Evolutionary conservation across 1,140 invertebrate species (phyloP).

Genomic region (Trinorchestia longiramus): DNA sequence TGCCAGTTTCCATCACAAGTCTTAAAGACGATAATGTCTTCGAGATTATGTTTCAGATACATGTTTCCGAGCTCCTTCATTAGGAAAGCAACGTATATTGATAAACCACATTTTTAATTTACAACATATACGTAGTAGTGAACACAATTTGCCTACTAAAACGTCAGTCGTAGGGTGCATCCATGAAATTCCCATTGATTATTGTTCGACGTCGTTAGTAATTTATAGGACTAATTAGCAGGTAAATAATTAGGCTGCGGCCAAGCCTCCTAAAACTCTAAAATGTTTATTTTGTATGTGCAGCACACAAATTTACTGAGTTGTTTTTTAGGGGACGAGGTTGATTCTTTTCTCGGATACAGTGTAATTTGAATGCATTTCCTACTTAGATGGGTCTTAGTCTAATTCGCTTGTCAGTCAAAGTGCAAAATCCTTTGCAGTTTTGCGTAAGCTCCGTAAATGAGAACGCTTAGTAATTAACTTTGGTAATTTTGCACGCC

Average conservation of each 20-base stretch:
- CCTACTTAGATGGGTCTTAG: not conserved
- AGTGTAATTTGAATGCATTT: not conserved
- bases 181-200: not conserved
- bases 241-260: not conserved
- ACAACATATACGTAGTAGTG: no score
- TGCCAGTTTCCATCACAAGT: not conserved
- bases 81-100: not conserved
- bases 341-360: not conserved
- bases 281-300: not conserved
- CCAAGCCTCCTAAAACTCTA: not conserved
- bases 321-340: not conserved
- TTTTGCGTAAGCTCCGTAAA: not conserved
- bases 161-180: no score
- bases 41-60: not conserved
- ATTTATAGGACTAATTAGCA: no score
- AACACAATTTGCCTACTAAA: no score
- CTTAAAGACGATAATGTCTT: not conserved
- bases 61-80: not conserved
- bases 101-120: not conserved
- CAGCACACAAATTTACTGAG: not conserved
- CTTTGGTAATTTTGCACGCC: not conserved
- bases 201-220: no score
- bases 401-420: not conserved
- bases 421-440: not conserved
- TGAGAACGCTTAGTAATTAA: not conserved